phyloP scores from a whole-genome alignment of 2,888 invertebrate species.

The Eupithecia subfuscata region DNA sequence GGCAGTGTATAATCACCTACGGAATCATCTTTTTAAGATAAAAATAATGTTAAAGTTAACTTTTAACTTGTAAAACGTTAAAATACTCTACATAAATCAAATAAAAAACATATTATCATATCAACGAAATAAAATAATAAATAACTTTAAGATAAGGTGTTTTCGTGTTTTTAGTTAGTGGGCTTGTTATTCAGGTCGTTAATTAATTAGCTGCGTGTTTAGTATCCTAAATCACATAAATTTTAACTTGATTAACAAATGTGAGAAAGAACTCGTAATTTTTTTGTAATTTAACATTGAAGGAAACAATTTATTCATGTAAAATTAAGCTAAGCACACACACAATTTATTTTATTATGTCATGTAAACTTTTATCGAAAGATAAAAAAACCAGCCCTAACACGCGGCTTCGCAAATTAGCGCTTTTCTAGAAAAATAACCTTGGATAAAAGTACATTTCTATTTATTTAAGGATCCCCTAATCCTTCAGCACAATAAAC shows the following conservation, averaged over 20 bases:
- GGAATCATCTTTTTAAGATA: too few relatives aligned
- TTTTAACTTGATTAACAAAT: background rate
- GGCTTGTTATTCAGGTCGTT: conserved; percentile 12
- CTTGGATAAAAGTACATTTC: too few relatives aligned
- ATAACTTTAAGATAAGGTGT: background rate
- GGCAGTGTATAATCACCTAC: too few relatives aligned
- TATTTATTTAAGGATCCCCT: too few relatives aligned
- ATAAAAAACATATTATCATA: too few relatives aligned
- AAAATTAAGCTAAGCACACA: background rate
- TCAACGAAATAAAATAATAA: background rate
- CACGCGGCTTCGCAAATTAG: too few relatives aligned
- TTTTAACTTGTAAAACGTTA: too few relatives aligned
- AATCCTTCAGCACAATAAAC: too few relatives aligned
- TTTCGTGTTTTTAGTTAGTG: background rate
- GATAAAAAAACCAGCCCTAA: background rate
- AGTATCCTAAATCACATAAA: conserved; percentile 14
- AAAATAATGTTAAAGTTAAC: too few relatives aligned
- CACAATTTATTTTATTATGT: background rate
- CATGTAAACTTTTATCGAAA: background rate
- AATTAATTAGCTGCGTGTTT: conserved; percentile 28
- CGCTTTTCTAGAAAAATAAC: too few relatives aligned
- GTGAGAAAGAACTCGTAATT: conserved; percentile 8
- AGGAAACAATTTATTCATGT: background rate
- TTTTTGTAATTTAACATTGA: background rate
- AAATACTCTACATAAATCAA: too few relatives aligned